phyloP scores from a whole-genome alignment of 2,888 invertebrate species.

The Megastigmus dorsalis region DNA sequence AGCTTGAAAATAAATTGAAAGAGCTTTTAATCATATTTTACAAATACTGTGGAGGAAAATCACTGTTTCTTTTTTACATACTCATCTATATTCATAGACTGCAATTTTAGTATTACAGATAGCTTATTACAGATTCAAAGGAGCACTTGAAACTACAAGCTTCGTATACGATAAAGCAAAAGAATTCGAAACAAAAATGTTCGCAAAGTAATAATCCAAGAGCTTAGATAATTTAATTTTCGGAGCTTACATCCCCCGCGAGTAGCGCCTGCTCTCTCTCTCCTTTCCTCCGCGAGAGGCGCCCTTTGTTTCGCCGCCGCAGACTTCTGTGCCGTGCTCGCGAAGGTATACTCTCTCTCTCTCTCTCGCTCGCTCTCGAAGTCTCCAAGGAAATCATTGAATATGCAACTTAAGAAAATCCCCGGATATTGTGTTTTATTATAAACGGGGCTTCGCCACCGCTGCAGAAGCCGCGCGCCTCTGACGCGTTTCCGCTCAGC shows the following conservation, averaged over 20 bases:
- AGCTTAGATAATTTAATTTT: constrained; percentile 62
- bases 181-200: constrained; percentile 36
- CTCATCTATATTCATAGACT: too few relatives aligned
- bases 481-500: constrained; percentile 16
- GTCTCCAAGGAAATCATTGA: constrained; percentile 87
- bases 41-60: too few relatives aligned
- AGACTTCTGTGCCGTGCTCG: too few relatives aligned
- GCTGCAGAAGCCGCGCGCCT: constrained; percentile 30
- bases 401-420: constrained; percentile 80
- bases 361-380: constrained; percentile 56
- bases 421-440: constrained; percentile 74
- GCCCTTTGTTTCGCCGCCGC: constrained; percentile 31
- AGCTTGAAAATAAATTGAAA: too few relatives aligned
- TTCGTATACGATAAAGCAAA: too few relatives aligned
- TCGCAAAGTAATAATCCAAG: constrained; percentile 24
- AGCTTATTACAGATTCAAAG: too few relatives aligned
- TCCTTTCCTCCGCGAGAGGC: background rate
- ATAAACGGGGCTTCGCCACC: constrained; percentile 66
- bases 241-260: background rate
- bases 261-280: background rate
- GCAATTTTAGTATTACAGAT: too few relatives aligned
- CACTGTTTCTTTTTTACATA: too few relatives aligned
- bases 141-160: too few relatives aligned
- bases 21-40: too few relatives aligned
- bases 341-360: background rate